Percentiles rank a stretch among this genome's conserved stretches.
These are phyloP conservation scores for Drosophila prostipennis DNA, from an alignment of 2,888 invertebrate genomes.

Conservation along the genomic window DNA sequence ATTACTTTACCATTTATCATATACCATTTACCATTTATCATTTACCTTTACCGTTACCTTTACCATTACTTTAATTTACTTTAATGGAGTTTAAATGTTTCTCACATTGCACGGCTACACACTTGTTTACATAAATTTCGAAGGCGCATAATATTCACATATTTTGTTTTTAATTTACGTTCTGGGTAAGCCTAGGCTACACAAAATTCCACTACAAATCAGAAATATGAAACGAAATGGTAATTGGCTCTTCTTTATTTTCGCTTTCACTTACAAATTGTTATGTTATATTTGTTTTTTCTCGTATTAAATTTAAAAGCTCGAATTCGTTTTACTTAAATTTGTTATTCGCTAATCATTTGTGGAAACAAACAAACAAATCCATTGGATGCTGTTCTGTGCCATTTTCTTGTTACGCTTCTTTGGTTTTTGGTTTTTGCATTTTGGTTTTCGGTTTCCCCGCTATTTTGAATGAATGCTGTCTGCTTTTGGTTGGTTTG, in stretches of 20 bases:
- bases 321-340: conserved; percentile 76
- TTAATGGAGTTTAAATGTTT: conserved; percentile 40
- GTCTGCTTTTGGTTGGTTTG: conserved; percentile 40
- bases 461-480: conserved; percentile 36
- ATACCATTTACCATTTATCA: not conserved
- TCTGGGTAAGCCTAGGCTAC: conserved; percentile 63
- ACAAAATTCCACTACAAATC: conserved; percentile 53
- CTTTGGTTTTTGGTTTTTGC: conserved; percentile 5
- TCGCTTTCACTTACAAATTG: conserved; percentile 28
- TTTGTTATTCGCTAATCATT: conserved; percentile 62
- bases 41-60: conserved; percentile 21
- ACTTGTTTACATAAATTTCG: conserved; percentile 67
- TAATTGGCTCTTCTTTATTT: conserved; percentile 19
- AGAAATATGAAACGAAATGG: conserved; percentile 46
- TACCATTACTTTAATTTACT: conserved; percentile 29
- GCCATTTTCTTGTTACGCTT: conserved; percentile 41
- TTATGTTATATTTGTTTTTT: conserved; percentile 32
- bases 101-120: conserved; percentile 60
- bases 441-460: conserved; percentile 7
- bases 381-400: conserved; percentile 39
- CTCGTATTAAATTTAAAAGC: conserved; percentile 74
- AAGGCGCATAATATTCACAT: conserved; percentile 84
- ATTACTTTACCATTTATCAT: conserved; percentile 23
- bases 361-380: conserved; percentile 45
- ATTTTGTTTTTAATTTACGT: conserved; percentile 53